Conservation (phyloP, 2,113 vertebrate species). For the Cettia cetti region DNA sequence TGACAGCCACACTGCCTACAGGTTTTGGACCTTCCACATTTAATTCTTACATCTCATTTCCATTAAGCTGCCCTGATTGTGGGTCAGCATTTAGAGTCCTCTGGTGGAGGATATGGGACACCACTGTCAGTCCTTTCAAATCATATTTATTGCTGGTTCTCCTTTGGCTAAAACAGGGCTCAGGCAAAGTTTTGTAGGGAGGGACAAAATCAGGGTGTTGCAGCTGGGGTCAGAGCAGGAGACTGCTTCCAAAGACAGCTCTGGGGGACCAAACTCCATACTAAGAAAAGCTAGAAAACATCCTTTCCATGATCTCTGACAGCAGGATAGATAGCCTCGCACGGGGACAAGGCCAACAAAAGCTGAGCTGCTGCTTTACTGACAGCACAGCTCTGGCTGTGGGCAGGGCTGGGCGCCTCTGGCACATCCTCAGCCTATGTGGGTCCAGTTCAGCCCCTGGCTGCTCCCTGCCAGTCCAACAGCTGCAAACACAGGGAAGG, state of each 20-base stretch:
- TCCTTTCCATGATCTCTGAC: background rate
- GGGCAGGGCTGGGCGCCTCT: fast-evolving
- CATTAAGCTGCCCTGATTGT: background rate
- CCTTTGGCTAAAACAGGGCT: background rate
- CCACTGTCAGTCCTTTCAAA: background rate
- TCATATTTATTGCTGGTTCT: background rate
- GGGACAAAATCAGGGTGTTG: background rate
- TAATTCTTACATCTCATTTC: background rate
- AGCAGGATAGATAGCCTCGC: background rate
- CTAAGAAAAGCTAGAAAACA: background rate
- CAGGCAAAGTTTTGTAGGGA: background rate
- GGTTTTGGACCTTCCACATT: background rate
- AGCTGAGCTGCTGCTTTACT: background rate
- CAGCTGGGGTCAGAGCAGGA: background rate
- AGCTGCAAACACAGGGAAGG: background rate
- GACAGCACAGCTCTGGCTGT: fast-evolving
- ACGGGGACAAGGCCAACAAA: background rate
- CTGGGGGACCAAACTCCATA: background rate
- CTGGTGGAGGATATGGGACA: background rate
- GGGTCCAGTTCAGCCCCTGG: background rate
- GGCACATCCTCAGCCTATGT: background rate
- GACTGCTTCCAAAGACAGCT: background rate
- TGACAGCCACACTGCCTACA: constrained; percentile 4
- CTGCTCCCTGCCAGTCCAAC: background rate
- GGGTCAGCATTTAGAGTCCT: background rate